Evolutionary conservation across 2,113 vertebrate species (phyloP).

Genomic region (Peucedramus taeniatus): DNA sequence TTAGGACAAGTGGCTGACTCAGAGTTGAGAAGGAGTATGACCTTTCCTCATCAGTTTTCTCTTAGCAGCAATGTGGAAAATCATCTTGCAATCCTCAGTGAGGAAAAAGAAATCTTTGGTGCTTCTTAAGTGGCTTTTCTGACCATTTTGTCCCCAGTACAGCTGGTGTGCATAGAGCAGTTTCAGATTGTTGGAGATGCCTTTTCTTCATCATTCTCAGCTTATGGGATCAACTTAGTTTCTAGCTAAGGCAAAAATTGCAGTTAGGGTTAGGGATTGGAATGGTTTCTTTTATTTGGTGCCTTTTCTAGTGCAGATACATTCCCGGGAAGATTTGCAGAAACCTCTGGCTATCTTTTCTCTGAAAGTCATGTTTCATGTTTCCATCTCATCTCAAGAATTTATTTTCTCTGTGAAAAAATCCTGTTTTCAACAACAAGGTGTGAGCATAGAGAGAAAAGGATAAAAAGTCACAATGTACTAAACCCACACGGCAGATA

Average conservation of each 20-base stretch:
- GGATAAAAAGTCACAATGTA: background rate
- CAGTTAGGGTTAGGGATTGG: background rate
- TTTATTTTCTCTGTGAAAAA: background rate
- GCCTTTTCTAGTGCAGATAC: background rate
- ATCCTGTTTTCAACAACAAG: background rate
- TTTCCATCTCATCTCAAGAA: background rate
- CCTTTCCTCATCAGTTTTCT: background rate
- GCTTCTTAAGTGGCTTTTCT: background rate
- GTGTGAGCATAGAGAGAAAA: background rate
- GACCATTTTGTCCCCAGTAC: background rate
- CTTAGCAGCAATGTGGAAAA: background rate
- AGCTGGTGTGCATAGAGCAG: background rate
- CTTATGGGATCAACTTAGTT: background rate
- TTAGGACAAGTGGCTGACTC: constrained; percentile 8
- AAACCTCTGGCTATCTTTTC: background rate
- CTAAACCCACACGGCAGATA: background rate
- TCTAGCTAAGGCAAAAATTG: background rate
- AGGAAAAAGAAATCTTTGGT: background rate
- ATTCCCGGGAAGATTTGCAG: background rate
- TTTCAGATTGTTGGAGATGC: background rate
- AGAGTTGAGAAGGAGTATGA: background rate
- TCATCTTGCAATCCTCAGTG: background rate
- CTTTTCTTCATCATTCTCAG: background rate
- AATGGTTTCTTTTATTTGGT: background rate
- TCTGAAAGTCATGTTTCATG: background rate